Base-by-base conservation (phyloP, 2,888 invertebrate genomes). In the Acleris cristana region DNA sequence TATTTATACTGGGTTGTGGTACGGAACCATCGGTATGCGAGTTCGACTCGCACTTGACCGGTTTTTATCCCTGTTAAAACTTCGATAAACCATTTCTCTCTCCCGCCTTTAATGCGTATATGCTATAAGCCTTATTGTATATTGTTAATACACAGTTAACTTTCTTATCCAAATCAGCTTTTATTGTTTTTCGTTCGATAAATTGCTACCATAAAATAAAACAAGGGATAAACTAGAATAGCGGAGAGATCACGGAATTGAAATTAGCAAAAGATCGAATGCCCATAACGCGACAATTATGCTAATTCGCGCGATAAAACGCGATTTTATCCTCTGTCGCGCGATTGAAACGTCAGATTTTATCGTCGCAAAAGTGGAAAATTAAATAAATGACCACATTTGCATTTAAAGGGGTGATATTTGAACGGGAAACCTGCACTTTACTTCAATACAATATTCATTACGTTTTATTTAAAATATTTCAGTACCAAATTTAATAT, bases 331-430 rank as follows among this genome's bases (percentile, higher is more conserved):
- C 85, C 76, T 73, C 73, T 80, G 82, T 82, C 79, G 73, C 70
- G 70, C 82, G 84, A 88, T 88, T 81, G 82, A 81, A 85, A 84
- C 74, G 82, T 78, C 76, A 79, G 80, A 84, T 88, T 86, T 85
- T 84, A 84, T 81, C 82, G 81, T 74, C 71, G 74, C 77, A 79
- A 79, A 80, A 85, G 81, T 84, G 85, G 79, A 83, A 83, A 86
- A 89, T 86, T 78, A 84, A 87, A 89, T 88, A 84, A 85, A 88
- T 86, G 81, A 76, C 72, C 73, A 73, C 79, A 86, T 88, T 87
- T 82, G 81, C 85, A 86, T 88, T 87, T 84, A 85, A 84, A 80
- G 81, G 80, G 77, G 63, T 67, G 40, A 67, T 67, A 60, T 67
- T 34, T 62, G 66, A 21, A 54, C 62, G 52, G 53, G 52, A 30